Percentiles rank a stretch among this genome's conserved stretches.
phyloP scores from a whole-genome alignment of 2,113 vertebrate species.

The Scomber scombrus region DNA sequence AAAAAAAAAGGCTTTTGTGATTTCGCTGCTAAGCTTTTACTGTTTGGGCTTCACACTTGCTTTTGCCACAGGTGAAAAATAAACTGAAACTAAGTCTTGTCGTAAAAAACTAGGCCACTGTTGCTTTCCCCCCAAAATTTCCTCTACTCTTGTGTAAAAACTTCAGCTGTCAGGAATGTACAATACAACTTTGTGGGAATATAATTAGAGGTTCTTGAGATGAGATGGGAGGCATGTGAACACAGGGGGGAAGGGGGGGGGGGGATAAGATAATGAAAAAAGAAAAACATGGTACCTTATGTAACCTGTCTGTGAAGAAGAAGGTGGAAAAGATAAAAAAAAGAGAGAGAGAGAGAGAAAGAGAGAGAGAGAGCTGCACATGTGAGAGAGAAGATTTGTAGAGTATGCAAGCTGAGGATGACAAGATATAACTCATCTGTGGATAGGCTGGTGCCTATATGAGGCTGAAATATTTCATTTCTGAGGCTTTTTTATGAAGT shows the following conservation, averaged over 20 bases:
- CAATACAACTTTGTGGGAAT: slow-evolving; percentile 56
- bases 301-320: slow-evolving; percentile 56
- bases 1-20: slow-evolving; percentile 28
- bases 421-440: slow-evolving; percentile 56
- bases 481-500: slow-evolving; percentile 40
- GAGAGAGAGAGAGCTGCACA: slow-evolving; percentile 9
- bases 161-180: slow-evolving; percentile 60
- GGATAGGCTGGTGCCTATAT: slow-evolving; percentile 33
- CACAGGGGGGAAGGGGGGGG: slow-evolving; percentile 13
- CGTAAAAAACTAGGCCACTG: slow-evolving; percentile 66
- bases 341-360: no score
- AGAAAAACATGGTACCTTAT: slow-evolving; percentile 44
- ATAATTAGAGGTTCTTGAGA: slow-evolving; percentile 68
- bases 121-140: slow-evolving; percentile 49
- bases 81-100: slow-evolving; percentile 35
- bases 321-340: slow-evolving; percentile 27
- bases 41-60: slow-evolving; percentile 33
- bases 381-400: slow-evolving; percentile 30
- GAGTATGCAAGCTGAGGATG: slow-evolving; percentile 51
- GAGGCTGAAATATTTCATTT: slow-evolving; percentile 54
- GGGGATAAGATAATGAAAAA: slow-evolving; percentile 38
- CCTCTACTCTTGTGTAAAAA: slow-evolving; percentile 43
- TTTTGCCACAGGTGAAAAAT: slow-evolving; percentile 63
- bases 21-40: slow-evolving; percentile 55
- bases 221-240: slow-evolving; percentile 43